Percentiles rank a stretch among this genome's conserved stretches.
Conservation (phyloP, 2,113 vertebrate genomes). For the Fregetta grallaria region DNA sequence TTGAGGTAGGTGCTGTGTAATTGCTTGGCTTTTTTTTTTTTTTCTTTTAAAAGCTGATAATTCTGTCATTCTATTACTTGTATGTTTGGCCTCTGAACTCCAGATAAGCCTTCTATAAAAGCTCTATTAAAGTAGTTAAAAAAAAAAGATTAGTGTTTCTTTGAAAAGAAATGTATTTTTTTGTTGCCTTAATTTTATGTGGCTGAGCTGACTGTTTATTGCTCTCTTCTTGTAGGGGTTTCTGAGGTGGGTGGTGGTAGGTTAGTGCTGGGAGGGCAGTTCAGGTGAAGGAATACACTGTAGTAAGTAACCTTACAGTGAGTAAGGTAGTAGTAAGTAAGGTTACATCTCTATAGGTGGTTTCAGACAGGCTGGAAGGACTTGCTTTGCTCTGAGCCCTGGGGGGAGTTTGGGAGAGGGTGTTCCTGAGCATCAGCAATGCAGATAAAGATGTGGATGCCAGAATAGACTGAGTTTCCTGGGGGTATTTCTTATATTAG, state of each 20-base stretch:
- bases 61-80: neutral
- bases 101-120: fast-evolving
- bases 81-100: neutral
- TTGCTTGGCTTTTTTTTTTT: neutral
- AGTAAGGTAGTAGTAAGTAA: no score
- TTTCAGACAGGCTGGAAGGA: neutral
- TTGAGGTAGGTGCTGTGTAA: neutral
- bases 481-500: no score
- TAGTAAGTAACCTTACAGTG: neutral
- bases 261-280: neutral
- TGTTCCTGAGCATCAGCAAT: neutral
- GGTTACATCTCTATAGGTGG: fast-evolving
- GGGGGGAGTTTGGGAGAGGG: neutral
- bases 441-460: neutral
- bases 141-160: neutral
- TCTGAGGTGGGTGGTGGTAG: neutral
- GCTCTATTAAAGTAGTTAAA: no score
- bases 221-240: neutral
- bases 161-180: fast-evolving
- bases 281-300: neutral
- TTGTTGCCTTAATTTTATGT: neutral
- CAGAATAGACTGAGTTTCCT: neutral
- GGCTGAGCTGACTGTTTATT: neutral
- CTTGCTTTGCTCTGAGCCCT: neutral
- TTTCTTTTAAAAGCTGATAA: neutral